Evolutionary conservation across 2,113 vertebrate genomes (phyloP).

Genomic region (Percopsis transmontana): DNA sequence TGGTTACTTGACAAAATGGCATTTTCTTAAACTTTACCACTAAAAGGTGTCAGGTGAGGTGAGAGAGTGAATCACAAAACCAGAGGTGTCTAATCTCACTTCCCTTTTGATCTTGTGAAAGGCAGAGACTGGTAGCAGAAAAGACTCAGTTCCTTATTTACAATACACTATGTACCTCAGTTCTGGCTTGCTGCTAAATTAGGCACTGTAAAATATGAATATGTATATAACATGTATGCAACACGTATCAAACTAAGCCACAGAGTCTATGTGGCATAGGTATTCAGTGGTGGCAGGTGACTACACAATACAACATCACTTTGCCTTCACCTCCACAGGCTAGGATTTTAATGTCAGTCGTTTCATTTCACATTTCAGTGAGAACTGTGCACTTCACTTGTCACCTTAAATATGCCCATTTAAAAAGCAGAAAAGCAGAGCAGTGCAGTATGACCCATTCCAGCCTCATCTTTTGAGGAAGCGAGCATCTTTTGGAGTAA

Average conservation of each 20-base stretch:
- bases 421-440: constrained; percentile 5
- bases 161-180: constrained; percentile 11
- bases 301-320: background rate
- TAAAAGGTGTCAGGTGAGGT: constrained; percentile 53
- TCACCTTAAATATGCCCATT: constrained; percentile 1
- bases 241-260: background rate
- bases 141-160: constrained; percentile 48
- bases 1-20: constrained; percentile 33
- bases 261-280: no score
- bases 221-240: no score
- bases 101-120: constrained; percentile 64
- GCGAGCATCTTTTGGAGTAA: background rate
- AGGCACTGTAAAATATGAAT: background rate
- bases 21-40: constrained; percentile 29
- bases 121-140: constrained; percentile 26
- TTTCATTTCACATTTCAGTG: constrained; percentile 65
- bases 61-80: constrained; percentile 26
- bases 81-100: constrained; percentile 64
- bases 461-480: constrained; percentile 11
- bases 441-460: constrained; percentile 2
- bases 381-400: constrained; percentile 12
- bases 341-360: constrained; percentile 23
- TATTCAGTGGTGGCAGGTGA: no score
- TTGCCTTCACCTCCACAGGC: background rate
- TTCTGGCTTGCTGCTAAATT: constrained; percentile 5